phyloP scores from a whole-genome alignment of 92 coral and sea anemone genomes.

The Parazoanthus swiftii region DNA sequence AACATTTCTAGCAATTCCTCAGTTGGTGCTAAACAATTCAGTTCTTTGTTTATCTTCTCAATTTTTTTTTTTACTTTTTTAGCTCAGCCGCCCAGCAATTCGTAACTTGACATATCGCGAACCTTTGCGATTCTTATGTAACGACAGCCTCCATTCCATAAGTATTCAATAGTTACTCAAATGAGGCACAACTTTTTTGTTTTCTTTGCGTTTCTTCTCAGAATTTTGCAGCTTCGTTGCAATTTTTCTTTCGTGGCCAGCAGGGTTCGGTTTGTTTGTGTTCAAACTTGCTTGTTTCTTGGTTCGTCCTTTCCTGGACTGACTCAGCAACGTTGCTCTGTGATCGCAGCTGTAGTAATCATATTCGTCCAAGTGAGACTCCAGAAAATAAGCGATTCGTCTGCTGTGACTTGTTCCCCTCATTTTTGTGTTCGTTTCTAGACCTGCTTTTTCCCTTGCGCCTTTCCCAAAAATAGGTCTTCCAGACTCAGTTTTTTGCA shows the following conservation, averaged over 20 bases:
- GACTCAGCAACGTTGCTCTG: slow-evolving; percentile 51
- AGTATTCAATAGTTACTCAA: background rate
- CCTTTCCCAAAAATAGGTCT: background rate
- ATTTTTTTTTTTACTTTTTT: slow-evolving; percentile 45
- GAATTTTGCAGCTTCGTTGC: slow-evolving; percentile 73
- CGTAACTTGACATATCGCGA: background rate
- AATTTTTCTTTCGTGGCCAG: slow-evolving; percentile 90
- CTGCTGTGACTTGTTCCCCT: slow-evolving; percentile 64
- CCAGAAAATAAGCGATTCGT: slow-evolving; percentile 53
- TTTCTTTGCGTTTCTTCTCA: slow-evolving; percentile 74
- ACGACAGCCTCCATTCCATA: background rate
- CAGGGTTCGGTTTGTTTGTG: slow-evolving; percentile 83
- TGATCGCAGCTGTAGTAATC: slow-evolving; percentile 80
- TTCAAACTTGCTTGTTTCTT: slow-evolving; percentile 83
- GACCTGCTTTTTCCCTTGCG: background rate
- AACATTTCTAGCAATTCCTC: background rate
- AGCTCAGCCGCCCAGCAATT: too few species aligned
- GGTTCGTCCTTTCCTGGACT: slow-evolving; percentile 79
- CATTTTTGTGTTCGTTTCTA: slow-evolving; percentile 37
- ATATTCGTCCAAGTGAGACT: slow-evolving; percentile 79
- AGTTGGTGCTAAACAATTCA: background rate
- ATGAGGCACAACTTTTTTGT: too few species aligned
- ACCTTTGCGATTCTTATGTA: background rate
- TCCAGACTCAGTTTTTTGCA: background rate
- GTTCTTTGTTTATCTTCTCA: slow-evolving; percentile 70